Conservation (phyloP, 92 coral and sea anemone species). For the Epizoanthus ramosus region DNA sequence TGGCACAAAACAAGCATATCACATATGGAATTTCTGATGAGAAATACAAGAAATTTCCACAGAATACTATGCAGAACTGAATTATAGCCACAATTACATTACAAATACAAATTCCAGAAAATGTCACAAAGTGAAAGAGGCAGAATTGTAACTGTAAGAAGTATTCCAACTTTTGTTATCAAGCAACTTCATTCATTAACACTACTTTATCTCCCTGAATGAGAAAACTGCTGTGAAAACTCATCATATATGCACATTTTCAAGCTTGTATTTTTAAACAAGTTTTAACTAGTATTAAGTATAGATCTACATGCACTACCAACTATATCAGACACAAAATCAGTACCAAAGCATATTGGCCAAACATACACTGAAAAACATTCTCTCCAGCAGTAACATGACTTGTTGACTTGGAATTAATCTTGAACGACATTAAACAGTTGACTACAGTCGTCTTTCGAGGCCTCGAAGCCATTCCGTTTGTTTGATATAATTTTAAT, state of each 20-base stretch:
- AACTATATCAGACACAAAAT: conserved; percentile 17
- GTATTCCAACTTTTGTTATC: not conserved
- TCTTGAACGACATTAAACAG: conserved; percentile 13
- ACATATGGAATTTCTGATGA: no score
- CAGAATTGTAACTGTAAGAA: no score
- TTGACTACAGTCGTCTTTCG: conserved; percentile 16
- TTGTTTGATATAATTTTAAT: conserved; percentile 41
- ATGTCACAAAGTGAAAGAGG: no score
- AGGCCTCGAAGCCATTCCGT: conserved; percentile 14
- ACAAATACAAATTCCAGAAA: no score
- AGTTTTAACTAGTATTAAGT: conserved; percentile 41
- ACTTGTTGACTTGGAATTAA: conserved; percentile 28
- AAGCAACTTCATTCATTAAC: not conserved
- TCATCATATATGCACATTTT: conserved; percentile 37
- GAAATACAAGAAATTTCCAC: no score
- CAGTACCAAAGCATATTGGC: not conserved
- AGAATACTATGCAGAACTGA: no score
- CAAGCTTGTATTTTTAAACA: conserved; percentile 40
- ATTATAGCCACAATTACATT: no score
- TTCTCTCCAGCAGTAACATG: conserved; percentile 8
- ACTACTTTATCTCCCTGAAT: not conserved
- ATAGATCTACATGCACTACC: not conserved
- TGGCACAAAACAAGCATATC: no score
- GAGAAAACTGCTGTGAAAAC: conserved; percentile 23
- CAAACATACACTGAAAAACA: not conserved